phyloP scores from a whole-genome alignment of 2,113 vertebrate species.

The Rostratula benghalensis region DNA sequence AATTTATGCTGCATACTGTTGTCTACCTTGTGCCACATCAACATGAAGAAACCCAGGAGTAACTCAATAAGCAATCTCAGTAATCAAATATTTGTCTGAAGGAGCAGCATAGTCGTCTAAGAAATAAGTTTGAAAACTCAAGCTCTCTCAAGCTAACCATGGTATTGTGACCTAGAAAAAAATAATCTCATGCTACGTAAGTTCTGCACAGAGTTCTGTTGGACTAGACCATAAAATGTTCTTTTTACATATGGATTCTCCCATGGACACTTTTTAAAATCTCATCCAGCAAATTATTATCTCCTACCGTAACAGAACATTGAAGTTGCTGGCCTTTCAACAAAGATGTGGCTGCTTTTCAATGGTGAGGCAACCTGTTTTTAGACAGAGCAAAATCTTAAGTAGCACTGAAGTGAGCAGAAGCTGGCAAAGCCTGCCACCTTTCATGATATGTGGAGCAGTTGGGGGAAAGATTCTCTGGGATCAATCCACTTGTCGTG shows the following conservation, averaged over 20 bases:
- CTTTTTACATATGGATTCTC: neutral
- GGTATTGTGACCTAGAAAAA: neutral
- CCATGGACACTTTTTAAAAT: neutral
- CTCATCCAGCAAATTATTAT: neutral
- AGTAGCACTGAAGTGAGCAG: neutral
- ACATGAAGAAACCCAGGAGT: neutral
- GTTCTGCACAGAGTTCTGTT: neutral
- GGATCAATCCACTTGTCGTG: neutral
- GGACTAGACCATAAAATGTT: neutral
- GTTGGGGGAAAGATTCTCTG: neutral
- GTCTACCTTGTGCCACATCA: neutral
- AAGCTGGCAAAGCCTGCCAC: neutral
- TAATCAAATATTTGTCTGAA: neutral
- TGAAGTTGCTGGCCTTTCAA: neutral
- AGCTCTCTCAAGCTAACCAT: neutral
- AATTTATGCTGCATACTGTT: neutral
- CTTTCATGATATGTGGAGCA: neutral
- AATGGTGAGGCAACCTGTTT: neutral
- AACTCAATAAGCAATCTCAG: neutral
- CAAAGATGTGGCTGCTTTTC: neutral
- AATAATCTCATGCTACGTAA: accelerated
- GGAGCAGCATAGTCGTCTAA: neutral
- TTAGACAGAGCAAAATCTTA: neutral
- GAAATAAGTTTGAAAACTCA: neutral
- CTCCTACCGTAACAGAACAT: neutral